Percentiles rank a stretch among this genome's conserved stretches.
These are phyloP conservation scores for Apostichopus japonicus DNA, from an alignment of 35 echinoderm and acorn worm species.

Conservation along the genomic window DNA sequence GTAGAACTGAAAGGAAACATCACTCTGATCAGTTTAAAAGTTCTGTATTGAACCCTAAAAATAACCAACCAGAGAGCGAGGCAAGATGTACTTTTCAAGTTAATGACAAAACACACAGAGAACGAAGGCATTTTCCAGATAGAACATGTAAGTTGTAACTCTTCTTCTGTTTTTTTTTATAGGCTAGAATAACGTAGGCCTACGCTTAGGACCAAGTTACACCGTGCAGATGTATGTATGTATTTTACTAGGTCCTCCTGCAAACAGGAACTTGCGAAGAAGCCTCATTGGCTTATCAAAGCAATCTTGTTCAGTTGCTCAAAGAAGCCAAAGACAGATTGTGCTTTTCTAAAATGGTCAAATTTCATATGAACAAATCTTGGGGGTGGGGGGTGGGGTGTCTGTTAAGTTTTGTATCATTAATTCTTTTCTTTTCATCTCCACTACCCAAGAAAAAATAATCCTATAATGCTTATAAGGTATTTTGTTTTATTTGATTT, in stretches of 20 bases:
- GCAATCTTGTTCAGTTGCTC: too few relatives aligned
- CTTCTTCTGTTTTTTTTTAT: not conserved
- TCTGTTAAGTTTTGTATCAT: too few relatives aligned
- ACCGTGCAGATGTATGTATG: not conserved
- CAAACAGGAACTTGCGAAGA: too few relatives aligned
- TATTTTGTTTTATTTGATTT: not conserved
- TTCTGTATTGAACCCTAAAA: conserved; percentile 68
- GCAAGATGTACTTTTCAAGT: conserved; percentile 93
- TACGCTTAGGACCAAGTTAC: not conserved
- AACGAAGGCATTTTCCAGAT: conserved; percentile 87
- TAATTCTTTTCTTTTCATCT: too few relatives aligned
- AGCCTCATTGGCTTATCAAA: too few relatives aligned
- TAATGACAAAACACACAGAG: conserved; percentile 87
- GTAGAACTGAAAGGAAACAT: conserved; percentile 87
- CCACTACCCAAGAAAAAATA: too few relatives aligned
- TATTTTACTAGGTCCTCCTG: too few relatives aligned
- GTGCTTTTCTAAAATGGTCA: too few relatives aligned
- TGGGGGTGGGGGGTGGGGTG: too few relatives aligned
- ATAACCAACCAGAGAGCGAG: conserved; percentile 81
- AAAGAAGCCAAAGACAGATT: too few relatives aligned
- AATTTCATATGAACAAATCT: too few relatives aligned
- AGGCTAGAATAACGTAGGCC: not conserved
- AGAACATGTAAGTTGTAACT: conserved; percentile 80
- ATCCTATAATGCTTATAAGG: too few relatives aligned
- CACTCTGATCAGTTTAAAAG: conserved; percentile 86